phyloP scores from a whole-genome alignment of 1,140 invertebrate species.

The Armadillidium nasatum region DNA sequence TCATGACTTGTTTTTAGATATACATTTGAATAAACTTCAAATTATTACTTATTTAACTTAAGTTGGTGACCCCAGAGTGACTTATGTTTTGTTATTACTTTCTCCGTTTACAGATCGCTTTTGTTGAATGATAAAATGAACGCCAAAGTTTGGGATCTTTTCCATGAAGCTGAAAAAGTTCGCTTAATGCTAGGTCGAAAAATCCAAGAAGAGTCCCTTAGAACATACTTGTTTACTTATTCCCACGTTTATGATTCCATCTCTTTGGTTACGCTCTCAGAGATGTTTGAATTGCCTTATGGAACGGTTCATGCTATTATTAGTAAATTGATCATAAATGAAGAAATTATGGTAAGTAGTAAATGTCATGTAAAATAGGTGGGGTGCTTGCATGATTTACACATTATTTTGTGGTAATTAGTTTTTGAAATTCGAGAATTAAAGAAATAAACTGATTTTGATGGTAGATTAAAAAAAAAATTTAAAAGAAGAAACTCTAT shows the following conservation, averaged over 20 bases:
- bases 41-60: too few relatives aligned
- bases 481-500: too few relatives aligned
- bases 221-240: conserved; percentile 97
- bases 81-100: not conserved
- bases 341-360: conserved; percentile 78
- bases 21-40: too few relatives aligned
- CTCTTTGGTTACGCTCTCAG: conserved; percentile 76
- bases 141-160: conserved; percentile 96
- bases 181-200: conserved; percentile 86
- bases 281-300: conserved; percentile 91
- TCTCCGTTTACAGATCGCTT: conserved; percentile 64
- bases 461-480: too few relatives aligned
- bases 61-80: too few relatives aligned
- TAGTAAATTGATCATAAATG: conserved; percentile 99
- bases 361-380: not conserved
- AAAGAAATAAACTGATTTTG: too few relatives aligned
- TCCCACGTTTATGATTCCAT: conserved; percentile 96
- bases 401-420: not conserved
- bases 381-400: too few relatives aligned
- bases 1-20: too few relatives aligned
- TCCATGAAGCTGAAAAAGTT: conserved; percentile 88
- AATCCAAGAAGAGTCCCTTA: conserved; percentile 93
- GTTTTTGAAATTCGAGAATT: too few relatives aligned
- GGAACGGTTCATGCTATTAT: conserved; percentile 89
- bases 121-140: conserved; percentile 99